A percentile compares a stretch with the other conserved stretches of the same genome.
phyloP scores from a whole-genome alignment of 53 echinoderm and acorn worm genomes.

The Echinometra lucunter region DNA sequence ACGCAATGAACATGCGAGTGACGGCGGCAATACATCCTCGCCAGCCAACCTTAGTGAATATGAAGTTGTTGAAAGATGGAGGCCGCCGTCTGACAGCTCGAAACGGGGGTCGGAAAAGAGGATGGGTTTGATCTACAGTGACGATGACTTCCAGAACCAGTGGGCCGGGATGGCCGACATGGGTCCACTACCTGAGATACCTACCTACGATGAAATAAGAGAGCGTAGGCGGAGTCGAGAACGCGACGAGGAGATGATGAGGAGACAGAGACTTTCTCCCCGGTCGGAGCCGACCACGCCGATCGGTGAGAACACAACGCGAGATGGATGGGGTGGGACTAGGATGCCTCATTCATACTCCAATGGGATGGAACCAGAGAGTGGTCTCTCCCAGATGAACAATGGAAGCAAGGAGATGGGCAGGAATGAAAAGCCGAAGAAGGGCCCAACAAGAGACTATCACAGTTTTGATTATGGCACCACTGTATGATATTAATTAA shows the following conservation, averaged over 20 bases:
- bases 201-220: slow-evolving; percentile 31
- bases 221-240: neutral
- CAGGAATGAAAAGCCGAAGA: neutral
- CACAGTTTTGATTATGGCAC: slow-evolving; percentile 69
- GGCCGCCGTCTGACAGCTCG: slow-evolving; percentile 45
- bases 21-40: slow-evolving; percentile 49
- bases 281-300: slow-evolving; percentile 36
- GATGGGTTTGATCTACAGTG: slow-evolving; percentile 63
- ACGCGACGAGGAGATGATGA: neutral
- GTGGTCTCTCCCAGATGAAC: slow-evolving; percentile 32
- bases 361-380: slow-evolving; percentile 54
- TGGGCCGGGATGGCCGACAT: slow-evolving; percentile 39
- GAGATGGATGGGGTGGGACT: neutral
- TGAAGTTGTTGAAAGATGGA: slow-evolving; percentile 55
- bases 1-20: slow-evolving; percentile 40
- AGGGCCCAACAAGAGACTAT: slow-evolving; percentile 45
- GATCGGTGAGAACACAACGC: neutral
- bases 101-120: slow-evolving; percentile 64
- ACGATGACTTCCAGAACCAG: slow-evolving; percentile 46
- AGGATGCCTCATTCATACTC: slow-evolving; percentile 53
- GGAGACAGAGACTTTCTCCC: neutral
- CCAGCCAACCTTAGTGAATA: slow-evolving; percentile 51
- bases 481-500: slow-evolving; percentile 47
- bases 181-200: slow-evolving; percentile 45
- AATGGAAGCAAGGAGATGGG: slow-evolving; percentile 28